Conservation (phyloP, 1,140 invertebrate species). For the Drosophila sproati region DNA sequence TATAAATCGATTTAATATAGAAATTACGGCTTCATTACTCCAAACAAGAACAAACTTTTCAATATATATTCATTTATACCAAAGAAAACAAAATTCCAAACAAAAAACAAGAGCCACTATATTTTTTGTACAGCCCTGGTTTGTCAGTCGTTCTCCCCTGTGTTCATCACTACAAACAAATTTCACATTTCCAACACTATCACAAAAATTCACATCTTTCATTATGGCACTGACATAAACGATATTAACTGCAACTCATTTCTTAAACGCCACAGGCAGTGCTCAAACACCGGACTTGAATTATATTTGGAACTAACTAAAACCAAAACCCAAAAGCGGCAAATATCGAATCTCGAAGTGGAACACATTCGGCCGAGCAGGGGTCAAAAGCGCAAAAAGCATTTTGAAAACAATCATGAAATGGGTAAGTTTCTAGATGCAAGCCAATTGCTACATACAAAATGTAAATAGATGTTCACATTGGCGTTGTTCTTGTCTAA, state of each 20-base stretch:
- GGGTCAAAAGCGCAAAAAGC: conserved; percentile 18
- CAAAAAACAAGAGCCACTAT: conserved; percentile 16
- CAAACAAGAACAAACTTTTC: conserved; percentile 17
- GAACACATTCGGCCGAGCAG: conserved; percentile 21
- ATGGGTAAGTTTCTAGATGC: conserved; percentile 64
- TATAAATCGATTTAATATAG: conserved; percentile 18
- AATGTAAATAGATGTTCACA: not conserved
- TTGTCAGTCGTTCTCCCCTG: conserved; percentile 23
- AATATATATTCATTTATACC: conserved; percentile 34
- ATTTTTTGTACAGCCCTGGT: conserved; percentile 27
- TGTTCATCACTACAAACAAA: conserved; percentile 44
- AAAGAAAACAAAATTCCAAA: conserved; percentile 49
- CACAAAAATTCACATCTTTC: conserved; percentile 49
- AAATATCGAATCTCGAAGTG: conserved; percentile 19
- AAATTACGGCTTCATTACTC: not conserved
- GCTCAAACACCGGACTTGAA: conserved; percentile 20
- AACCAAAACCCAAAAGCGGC: not conserved
- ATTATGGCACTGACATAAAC: conserved; percentile 61
- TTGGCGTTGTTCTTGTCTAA: not conserved
- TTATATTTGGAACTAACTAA: not conserved
- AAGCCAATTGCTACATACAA: not conserved
- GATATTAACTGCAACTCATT: conserved; percentile 34
- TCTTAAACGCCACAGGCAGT: conserved; percentile 33
- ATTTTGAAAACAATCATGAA: conserved; percentile 53
- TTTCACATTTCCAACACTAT: conserved; percentile 23